Conservation (phyloP, 2,113 vertebrate genomes). For the Ivindomyrus marchei region DNA sequence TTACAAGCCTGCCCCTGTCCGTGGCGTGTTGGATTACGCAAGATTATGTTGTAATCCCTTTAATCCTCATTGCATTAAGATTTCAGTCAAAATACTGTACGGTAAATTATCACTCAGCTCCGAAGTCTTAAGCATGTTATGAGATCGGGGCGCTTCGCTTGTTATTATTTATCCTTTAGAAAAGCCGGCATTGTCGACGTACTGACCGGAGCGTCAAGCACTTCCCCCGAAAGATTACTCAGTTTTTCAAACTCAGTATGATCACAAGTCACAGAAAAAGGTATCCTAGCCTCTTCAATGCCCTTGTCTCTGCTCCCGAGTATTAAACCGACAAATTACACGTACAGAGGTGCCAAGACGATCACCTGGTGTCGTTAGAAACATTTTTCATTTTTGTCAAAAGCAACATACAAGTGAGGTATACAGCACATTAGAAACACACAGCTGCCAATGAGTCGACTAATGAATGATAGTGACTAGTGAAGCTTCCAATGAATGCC, state of each 20-base stretch:
- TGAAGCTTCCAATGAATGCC: background rate
- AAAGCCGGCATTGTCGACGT: slow-evolving; percentile 43
- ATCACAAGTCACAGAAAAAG: background rate
- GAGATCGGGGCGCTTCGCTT: slow-evolving; percentile 61
- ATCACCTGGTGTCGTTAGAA: background rate
- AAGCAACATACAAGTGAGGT: background rate
- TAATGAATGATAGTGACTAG: background rate
- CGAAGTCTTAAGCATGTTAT: slow-evolving; percentile 80
- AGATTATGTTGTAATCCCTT: slow-evolving; percentile 99
- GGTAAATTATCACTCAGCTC: slow-evolving; percentile 83
- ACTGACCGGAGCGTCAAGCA: slow-evolving; percentile 32
- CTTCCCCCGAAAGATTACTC: slow-evolving; percentile 39
- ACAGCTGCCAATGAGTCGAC: background rate
- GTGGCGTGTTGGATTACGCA: slow-evolving; percentile 98
- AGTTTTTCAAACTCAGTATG: background rate
- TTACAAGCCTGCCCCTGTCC: slow-evolving; percentile 89
- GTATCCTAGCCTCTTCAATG: background rate
- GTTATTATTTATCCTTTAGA: slow-evolving; percentile 39
- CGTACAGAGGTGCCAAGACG: background rate
- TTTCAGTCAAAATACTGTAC: slow-evolving; percentile 95
- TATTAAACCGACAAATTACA: background rate
- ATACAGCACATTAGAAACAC: background rate
- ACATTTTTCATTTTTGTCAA: background rate
- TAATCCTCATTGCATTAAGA: slow-evolving; percentile 97
- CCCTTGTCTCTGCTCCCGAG: background rate